phyloP scores from a whole-genome alignment of 2,888 invertebrate species.

The Bibio marci region DNA sequence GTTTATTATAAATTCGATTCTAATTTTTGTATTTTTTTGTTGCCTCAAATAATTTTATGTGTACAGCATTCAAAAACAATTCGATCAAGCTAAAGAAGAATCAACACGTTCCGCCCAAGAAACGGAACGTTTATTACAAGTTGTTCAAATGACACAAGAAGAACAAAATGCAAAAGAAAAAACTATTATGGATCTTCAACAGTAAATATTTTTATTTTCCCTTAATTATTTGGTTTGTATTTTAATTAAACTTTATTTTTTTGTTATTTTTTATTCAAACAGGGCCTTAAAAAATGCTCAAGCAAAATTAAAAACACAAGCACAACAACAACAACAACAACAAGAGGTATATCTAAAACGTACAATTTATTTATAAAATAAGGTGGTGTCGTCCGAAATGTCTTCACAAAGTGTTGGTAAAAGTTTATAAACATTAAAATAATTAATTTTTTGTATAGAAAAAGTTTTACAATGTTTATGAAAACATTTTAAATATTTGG shows the following conservation, averaged over 20 bases:
- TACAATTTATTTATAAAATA: too few relatives aligned
- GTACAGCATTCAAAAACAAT: slow-evolving; percentile 28
- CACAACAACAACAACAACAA: slow-evolving; percentile 59
- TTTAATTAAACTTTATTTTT: not conserved
- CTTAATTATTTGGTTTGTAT: not conserved
- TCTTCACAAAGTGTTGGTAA: too few relatives aligned
- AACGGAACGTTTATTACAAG: slow-evolving; percentile 70
- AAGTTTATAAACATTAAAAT: too few relatives aligned
- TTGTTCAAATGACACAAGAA: slow-evolving; percentile 87
- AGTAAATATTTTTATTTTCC: slow-evolving; percentile 43
- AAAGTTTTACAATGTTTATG: too few relatives aligned
- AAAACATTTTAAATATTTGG: too few relatives aligned
- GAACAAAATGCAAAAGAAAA: slow-evolving; percentile 86
- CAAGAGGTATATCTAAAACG: slow-evolving; percentile 30
- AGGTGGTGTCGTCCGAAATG: too few relatives aligned
- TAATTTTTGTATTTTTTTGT: not conserved
- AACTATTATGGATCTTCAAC: slow-evolving; percentile 80
- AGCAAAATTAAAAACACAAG: slow-evolving; percentile 75
- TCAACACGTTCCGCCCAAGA: slow-evolving; percentile 68
- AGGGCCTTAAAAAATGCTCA: slow-evolving; percentile 82
- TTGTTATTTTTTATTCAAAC: slow-evolving; percentile 9
- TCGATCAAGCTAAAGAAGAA: slow-evolving; percentile 62
- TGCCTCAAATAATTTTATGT: too few relatives aligned
- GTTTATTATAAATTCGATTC: not conserved
- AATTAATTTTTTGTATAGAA: too few relatives aligned